Evolutionary conservation across 1,140 invertebrate genomes (phyloP).

Genomic region (Reticulitermes speratus): DNA sequence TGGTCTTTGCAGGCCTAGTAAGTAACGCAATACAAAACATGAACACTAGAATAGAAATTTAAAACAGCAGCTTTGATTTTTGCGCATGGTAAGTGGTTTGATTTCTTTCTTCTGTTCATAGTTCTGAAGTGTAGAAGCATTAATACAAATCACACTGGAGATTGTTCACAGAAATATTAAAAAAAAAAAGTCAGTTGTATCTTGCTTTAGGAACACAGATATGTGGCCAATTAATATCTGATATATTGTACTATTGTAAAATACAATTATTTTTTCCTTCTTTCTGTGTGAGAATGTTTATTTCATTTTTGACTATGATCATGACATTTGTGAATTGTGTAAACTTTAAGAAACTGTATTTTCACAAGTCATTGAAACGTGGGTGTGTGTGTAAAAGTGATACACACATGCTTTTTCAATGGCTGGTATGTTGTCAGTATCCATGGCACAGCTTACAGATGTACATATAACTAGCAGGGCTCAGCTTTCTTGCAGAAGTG

Average conservation of each 20-base stretch:
- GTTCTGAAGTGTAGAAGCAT: neutral
- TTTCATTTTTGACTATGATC: neutral
- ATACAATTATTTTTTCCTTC: neutral
- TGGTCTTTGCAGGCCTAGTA: too few species aligned
- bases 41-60: too few species aligned
- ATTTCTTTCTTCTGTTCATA: neutral
- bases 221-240: neutral
- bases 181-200: neutral
- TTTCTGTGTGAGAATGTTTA: conserved; percentile 17
- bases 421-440: neutral
- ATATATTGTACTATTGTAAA: neutral
- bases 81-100: neutral
- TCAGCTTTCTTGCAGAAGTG: too few species aligned
- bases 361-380: neutral
- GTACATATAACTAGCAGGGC: neutral
- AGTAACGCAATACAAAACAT: too few species aligned
- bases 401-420: too few species aligned
- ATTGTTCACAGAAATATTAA: neutral
- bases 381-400: too few species aligned
- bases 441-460: neutral
- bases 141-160: conserved; percentile 15
- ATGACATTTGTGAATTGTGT: neutral
- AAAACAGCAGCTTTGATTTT: too few species aligned
- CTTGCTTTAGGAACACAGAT: neutral
- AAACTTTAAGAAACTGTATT: conserved; percentile 1